Base-by-base conservation (phyloP, 2,888 invertebrate species). In the Neoscelio sp. region DNA sequence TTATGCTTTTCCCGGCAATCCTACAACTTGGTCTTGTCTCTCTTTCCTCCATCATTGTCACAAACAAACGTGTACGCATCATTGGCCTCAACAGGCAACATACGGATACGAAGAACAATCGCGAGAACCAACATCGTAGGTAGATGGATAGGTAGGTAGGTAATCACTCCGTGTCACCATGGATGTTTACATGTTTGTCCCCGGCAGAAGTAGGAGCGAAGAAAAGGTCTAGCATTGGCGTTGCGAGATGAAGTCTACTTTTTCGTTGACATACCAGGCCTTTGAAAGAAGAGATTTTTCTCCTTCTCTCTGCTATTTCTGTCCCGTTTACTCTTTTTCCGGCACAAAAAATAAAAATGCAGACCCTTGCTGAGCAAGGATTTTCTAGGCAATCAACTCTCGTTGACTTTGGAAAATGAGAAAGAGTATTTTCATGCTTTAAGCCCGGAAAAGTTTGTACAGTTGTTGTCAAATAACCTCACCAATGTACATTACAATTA, bases 141-240 rank as follows among this genome's bases (percentile, higher is more conserved):
- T 62, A 58, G 64, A 62, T 56, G 30, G 60, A 65, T 67, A 54
- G 67, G 46, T 56, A 50, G 60, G 58, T 33, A 70, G 70, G 80
- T 82, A 83, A 84, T 83, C 83, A 78, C 81, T 83, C 65, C 80
- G 80, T 83, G 84, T 84, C 82, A 81, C 80, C 75, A 80, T 82
- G 70, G 76, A 83, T 84, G 83, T 84, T 84, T 84, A 84, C 83
- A 84, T 79, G 82, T 81, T 79, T 78, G 82, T 82, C 73, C 70
- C 67, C 71, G 65, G 60, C 71, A 40, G 58, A 62, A 70, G 62
- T 58, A 64, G 76, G 46, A 67, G 81, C 70, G 67, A 78, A 76
- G 80, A 81, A 81, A 84, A 81, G 78, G 68, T 65, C 56, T 64
- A 58, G 52, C 35, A 77, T 73, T 67, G 73, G 70, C 65, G 65